Percentiles rank a stretch among this genome's conserved stretches.
Evolutionary conservation across 2,797 vertebrate genomes (phyloP).

Genomic region (Falco columbarius): DNA sequence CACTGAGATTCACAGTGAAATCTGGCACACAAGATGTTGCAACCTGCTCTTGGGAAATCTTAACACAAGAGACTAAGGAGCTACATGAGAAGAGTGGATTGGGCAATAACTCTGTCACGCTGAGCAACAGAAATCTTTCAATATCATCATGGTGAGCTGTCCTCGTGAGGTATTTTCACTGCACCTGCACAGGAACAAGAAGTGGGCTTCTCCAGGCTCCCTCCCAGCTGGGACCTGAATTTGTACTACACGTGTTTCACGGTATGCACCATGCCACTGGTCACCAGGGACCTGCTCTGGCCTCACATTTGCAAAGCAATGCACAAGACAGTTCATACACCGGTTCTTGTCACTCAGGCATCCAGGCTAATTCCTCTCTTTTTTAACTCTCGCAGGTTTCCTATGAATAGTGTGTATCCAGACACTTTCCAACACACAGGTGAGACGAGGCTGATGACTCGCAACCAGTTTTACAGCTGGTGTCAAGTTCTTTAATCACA

Average conservation of each 20-base stretch:
- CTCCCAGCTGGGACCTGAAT: background rate
- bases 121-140: background rate
- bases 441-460: background rate
- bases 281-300: background rate
- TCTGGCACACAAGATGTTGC: background rate
- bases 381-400: background rate
- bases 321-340: background rate
- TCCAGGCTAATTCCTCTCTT: background rate
- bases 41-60: background rate
- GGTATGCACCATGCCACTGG: background rate
- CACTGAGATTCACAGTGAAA: background rate
- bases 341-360: background rate
- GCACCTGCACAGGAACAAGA: background rate
- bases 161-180: background rate
- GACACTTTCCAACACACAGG: background rate
- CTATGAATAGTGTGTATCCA: background rate
- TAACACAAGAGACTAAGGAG: background rate
- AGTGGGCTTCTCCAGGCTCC: background rate
- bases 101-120: background rate
- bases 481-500: background rate
- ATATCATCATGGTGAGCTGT: background rate
- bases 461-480: background rate
- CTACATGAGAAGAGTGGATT: background rate
- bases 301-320: background rate
- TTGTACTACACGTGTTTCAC: fast-evolving